Base-by-base conservation (phyloP, 1,140 invertebrate genomes). In the Monomorium pharaonis region DNA sequence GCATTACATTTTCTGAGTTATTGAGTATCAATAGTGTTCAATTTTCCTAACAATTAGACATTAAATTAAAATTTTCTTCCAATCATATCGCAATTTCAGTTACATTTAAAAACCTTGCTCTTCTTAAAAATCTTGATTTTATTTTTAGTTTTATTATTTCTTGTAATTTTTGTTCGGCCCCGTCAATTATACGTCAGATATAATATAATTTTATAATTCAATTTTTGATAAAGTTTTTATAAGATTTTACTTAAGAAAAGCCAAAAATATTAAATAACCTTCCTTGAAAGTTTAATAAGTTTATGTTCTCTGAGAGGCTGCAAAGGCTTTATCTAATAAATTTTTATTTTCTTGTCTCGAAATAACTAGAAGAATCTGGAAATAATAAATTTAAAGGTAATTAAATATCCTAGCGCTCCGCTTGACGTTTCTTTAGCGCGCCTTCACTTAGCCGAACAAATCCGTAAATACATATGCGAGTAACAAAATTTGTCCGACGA, bases 311-410 rank as follows among this genome's bases (percentile, higher is more conserved):
- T 24, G 18, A 42, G 33, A 27, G 7, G 9, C 10, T 18, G 27
- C 24, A 42, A 74, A 58, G 9, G 21, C 3, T 12, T 42, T 58
- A 18, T 42, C 14, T 75, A 75, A 75, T 75, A 58, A 58, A 75
- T 42, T 75, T 3, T 56, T 72, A 72, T 72, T 54, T 4, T 54
- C 18, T 27, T 10, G 12, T 37, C 14, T 27, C 6, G 1, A 75
- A 37, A 27, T 56, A 37, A 27, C 9, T 47, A 27, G 5, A 27
- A 69, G 14, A 16, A 44, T 0, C 16, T 49, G 16, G 49, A 21
- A 54, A n/a, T 21, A 76, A 63, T 76, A 18, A 60, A 58, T 42
- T 24, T 60, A 16, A 42, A 42, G 16, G 10, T 27, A 76, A 42
- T 27, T 12, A 14, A 76, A 60, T 54, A 58, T 27, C 1, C 14